Conservation (phyloP, 2,113 vertebrate genomes). For the Athene noctua region DNA sequence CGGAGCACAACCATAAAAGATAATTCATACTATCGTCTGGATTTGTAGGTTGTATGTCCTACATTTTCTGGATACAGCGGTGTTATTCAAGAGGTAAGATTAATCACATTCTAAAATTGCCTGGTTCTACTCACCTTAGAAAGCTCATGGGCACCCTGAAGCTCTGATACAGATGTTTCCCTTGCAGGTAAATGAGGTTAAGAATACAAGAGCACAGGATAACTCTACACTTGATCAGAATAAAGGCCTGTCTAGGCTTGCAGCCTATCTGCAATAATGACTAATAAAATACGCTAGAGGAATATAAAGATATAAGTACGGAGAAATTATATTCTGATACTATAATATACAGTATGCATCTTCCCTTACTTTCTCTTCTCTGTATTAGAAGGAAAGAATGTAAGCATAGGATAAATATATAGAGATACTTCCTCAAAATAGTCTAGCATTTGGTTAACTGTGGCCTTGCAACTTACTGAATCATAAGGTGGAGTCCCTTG, state of each 20-base stretch:
- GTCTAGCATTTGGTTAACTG: background rate
- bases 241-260: background rate
- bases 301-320: background rate
- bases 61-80: background rate
- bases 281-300: background rate
- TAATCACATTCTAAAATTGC: background rate
- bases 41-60: background rate
- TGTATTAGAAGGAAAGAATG: background rate
- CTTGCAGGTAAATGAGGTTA: background rate
- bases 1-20: background rate
- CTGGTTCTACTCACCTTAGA: background rate
- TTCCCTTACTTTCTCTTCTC: background rate
- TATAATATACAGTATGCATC: background rate
- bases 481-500: background rate
- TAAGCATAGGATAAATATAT: background rate
- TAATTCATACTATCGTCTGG: background rate
- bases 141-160: background rate
- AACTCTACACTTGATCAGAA: background rate
- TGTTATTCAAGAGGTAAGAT: background rate
- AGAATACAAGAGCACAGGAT: background rate
- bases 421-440: background rate
- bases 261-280: background rate
- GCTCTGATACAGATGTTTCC: background rate
- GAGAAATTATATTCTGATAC: background rate
- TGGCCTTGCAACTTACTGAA: background rate